Percentiles rank a stretch among this genome's conserved stretches.
These are phyloP conservation scores for Parotocinclus haroldoi DNA, from an alignment of 2,797 vertebrate species.

Conservation along the genomic window DNA sequence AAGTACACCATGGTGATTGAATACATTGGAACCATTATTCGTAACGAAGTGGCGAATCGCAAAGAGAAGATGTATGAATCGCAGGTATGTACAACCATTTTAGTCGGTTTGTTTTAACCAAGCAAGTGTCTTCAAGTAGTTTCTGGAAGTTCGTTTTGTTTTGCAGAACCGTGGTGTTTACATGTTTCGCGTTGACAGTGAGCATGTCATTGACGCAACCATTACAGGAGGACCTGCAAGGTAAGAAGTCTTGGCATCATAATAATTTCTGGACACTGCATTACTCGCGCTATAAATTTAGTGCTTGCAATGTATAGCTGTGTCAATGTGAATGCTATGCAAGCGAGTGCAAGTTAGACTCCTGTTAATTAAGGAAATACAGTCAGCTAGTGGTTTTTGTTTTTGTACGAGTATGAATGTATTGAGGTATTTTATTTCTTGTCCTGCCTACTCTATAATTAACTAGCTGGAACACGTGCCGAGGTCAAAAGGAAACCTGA, in stretches of 20 bases:
- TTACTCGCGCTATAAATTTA: not conserved
- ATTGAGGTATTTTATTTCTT: too few relatives aligned
- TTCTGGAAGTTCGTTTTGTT: not conserved
- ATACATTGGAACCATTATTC: conserved; percentile 95
- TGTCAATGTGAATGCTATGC: too few relatives aligned
- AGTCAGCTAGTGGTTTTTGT: too few relatives aligned
- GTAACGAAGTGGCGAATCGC: conserved; percentile 93
- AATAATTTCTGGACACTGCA: conserved; percentile 1
- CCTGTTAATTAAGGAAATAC: too few relatives aligned
- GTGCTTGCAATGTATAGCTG: too few relatives aligned
- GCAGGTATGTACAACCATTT: conserved; percentile 71
- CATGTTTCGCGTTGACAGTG: conserved; percentile 97
- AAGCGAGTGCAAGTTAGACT: too few relatives aligned
- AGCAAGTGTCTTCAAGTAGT: too few relatives aligned
- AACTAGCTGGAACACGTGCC: too few relatives aligned
- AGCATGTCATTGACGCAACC: conserved; percentile 93
- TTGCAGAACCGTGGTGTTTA: conserved; percentile 92
- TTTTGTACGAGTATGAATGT: too few relatives aligned
- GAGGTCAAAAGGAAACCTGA: too few relatives aligned
- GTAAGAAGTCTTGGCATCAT: conserved; percentile 66
- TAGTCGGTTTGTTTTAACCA: too few relatives aligned
- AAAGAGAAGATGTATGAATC: conserved; percentile 94
- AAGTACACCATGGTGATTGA: conserved; percentile 99
- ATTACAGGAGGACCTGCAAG: conserved; percentile 94
- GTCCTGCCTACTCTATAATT: too few relatives aligned